These are phyloP conservation scores for Kryptolebias ocellatus DNA, from an alignment of 2,797 vertebrate species.

Conservation along the genomic window DNA sequence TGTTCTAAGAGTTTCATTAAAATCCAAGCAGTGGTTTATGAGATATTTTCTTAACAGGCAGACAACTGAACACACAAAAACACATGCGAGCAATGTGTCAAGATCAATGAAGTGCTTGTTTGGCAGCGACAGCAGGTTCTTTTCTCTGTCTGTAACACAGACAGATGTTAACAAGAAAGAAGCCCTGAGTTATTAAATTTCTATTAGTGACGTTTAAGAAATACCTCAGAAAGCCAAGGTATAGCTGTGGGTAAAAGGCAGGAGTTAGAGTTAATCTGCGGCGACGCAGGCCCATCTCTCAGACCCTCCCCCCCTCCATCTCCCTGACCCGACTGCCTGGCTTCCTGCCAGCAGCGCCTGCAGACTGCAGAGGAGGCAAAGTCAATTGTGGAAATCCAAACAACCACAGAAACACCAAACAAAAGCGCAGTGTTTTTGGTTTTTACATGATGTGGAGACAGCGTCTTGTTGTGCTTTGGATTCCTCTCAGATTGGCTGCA, in stretches of 20 bases:
- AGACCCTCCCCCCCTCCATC: conserved; percentile 41
- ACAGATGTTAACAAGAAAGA: conserved; percentile 68
- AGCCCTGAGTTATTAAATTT: conserved; percentile 70
- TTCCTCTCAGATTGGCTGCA: conserved; percentile 55
- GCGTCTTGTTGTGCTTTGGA: conserved; percentile 65
- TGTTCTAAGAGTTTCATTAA: no score
- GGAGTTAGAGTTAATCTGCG: conserved; percentile 74
- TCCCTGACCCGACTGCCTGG: conserved; percentile 44
- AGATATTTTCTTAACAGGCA: no score
- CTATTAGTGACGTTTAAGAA: conserved; percentile 67
- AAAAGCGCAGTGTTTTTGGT: conserved; percentile 36
- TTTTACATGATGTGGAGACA: conserved; percentile 51
- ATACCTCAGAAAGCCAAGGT: conserved; percentile 66
- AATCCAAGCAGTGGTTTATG: no score
- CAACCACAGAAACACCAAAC: conserved; percentile 69
- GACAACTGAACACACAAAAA: no score
- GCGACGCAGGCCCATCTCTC: conserved; percentile 61
- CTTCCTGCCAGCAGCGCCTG: conserved; percentile 50
- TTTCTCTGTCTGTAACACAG: conserved; percentile 62
- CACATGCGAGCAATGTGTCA: no score
- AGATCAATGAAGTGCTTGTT: conserved; percentile 29
- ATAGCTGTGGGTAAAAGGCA: conserved; percentile 71
- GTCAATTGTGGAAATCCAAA: conserved; percentile 70
- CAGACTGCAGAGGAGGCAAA: conserved; percentile 63
- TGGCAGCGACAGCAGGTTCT: conserved; percentile 34